A percentile compares a stretch with the other conserved stretches of the same genome.
Evolutionary conservation across 2,113 vertebrate genomes (phyloP).

Genomic region (Sminthopsis crassicaudata): DNA sequence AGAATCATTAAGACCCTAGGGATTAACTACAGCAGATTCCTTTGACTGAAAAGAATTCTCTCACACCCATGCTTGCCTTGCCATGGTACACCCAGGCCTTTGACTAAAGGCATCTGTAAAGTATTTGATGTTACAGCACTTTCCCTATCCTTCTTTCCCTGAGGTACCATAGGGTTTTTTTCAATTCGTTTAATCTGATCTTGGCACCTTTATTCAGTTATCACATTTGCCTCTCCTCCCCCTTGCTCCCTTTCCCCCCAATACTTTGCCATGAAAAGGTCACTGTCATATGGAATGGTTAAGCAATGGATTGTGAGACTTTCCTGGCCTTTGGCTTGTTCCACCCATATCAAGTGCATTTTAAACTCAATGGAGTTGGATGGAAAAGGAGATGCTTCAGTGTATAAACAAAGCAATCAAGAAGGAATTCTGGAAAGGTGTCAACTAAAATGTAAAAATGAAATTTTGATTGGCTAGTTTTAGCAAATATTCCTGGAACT

Average conservation of each 20-base stretch:
- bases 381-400: constrained; percentile 41
- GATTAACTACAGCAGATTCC: constrained; percentile 28
- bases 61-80: neutral
- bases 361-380: neutral
- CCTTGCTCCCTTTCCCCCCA: neutral
- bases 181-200: neutral
- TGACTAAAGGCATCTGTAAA: constrained; percentile 29
- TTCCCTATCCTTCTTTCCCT: neutral
- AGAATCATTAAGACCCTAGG: constrained; percentile 34
- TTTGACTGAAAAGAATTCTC: neutral
- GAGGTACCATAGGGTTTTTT: neutral
- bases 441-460: constrained; percentile 66
- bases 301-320: neutral
- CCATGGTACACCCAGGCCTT: constrained; percentile 40
- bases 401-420: constrained; percentile 13
- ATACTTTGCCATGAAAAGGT: neutral
- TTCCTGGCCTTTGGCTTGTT: neutral
- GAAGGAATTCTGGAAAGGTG: constrained; percentile 43
- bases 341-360: neutral
- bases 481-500: constrained; percentile 75
- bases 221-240: neutral
- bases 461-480: constrained; percentile 63
- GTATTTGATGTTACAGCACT: neutral
- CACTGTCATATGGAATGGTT: neutral
- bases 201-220: neutral